Evolutionary conservation across 2,113 vertebrate genomes (phyloP).

Genomic region (Gobiocypris rarus): DNA sequence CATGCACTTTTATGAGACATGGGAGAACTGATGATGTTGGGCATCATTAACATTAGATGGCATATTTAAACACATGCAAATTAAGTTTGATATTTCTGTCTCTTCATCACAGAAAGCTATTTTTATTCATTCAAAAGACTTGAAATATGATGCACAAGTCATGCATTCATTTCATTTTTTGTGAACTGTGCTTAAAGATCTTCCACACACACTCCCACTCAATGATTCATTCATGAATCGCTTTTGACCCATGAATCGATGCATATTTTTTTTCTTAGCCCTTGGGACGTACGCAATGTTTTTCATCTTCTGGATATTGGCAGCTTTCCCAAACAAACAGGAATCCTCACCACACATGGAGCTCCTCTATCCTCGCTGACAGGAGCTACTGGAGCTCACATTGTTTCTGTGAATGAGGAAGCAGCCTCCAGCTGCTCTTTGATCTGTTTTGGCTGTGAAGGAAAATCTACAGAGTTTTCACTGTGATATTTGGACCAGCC

Average conservation of each 20-base stretch:
- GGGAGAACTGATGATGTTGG: neutral
- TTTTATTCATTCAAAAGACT: neutral
- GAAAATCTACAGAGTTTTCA: conserved; percentile 17
- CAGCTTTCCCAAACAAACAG: conserved; percentile 1
- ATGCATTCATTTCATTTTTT: neutral
- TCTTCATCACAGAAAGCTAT: neutral
- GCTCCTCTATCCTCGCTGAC: neutral
- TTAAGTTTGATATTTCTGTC: neutral
- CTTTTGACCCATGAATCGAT: neutral
- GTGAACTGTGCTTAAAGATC: neutral
- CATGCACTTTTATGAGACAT: neutral
- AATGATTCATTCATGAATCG: neutral
- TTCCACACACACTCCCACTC: neutral
- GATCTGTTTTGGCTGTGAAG: conserved; percentile 20
- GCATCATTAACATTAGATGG: neutral
- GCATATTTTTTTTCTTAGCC: neutral
- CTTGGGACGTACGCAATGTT: conserved; percentile 1
- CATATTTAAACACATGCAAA: neutral
- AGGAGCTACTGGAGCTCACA: neutral
- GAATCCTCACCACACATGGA: neutral
- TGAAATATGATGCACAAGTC: neutral
- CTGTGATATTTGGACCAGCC: conserved; percentile 23
- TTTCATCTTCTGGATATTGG: conserved; percentile 15
- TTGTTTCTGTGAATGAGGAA: conserved; percentile 8
- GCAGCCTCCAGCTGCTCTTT: conserved; percentile 35